A percentile compares a stretch with the other conserved stretches of the same genome.
phyloP scores from a whole-genome alignment of 2,797 vertebrate species.

The Pitangus sulphuratus region DNA sequence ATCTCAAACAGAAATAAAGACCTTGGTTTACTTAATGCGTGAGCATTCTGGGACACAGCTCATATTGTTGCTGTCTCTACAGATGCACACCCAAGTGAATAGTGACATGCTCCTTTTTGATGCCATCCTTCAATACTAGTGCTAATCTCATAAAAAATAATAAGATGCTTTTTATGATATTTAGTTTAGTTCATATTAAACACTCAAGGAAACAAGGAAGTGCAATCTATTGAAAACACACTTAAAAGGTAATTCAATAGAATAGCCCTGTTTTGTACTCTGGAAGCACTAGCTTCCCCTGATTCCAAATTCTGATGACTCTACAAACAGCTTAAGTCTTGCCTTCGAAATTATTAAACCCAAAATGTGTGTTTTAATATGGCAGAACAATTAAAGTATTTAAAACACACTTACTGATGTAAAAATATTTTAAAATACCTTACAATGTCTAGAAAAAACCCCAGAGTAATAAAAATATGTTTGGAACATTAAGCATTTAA shows the following conservation, averaged over 20 bases:
- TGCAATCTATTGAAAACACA: background rate
- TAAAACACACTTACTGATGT: background rate
- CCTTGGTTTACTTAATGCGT: background rate
- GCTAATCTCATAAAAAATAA: background rate
- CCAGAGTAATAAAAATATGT: too few relatives aligned
- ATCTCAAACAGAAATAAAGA: background rate
- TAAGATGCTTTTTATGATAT: background rate
- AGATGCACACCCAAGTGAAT: background rate
- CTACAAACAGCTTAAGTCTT: background rate
- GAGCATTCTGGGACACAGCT: background rate
- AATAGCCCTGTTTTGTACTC: background rate
- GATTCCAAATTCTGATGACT: background rate
- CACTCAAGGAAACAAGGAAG: background rate
- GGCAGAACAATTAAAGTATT: background rate
- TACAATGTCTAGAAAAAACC: background rate
- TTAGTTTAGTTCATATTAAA: background rate
- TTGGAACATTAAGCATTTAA: too few relatives aligned
- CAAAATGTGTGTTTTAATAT: background rate
- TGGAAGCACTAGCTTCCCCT: background rate
- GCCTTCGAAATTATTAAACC: background rate
- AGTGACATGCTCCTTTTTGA: background rate
- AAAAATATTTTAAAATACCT: background rate
- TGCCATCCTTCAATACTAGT: background rate
- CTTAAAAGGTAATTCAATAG: background rate
- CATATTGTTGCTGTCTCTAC: background rate